phyloP scores from a whole-genome alignment of 2,888 invertebrate species.

The Drosophila anomelani region DNA sequence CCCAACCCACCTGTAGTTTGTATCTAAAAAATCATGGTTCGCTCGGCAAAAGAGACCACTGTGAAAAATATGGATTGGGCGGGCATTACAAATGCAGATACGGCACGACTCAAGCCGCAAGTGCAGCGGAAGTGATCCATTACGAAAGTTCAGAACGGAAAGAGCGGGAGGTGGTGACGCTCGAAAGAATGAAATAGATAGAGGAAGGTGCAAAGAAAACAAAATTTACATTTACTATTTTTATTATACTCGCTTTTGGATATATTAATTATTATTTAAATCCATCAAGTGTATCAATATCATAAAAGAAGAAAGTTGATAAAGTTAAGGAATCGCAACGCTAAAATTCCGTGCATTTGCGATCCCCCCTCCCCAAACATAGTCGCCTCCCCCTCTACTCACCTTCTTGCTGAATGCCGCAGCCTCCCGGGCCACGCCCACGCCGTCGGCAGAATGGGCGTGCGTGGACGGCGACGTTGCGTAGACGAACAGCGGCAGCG shows the following conservation, averaged over 20 bases:
- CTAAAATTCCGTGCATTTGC: not conserved
- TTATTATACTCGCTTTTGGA: too few relatives aligned
- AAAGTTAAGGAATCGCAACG: not conserved
- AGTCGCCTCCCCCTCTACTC: conserved; percentile 25
- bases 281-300: not conserved
- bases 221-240: not conserved
- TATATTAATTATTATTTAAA: not conserved
- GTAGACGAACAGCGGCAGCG: conserved; percentile 81
- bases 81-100: conserved; percentile 46
- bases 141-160: conserved; percentile 62
- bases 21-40: not conserved
- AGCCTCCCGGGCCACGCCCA: conserved; percentile 79
- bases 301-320: too few relatives aligned
- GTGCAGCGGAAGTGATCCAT: conserved; percentile 74
- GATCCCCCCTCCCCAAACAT: not conserved
- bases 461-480: conserved; percentile 81
- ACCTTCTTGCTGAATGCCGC: conserved; percentile 67
- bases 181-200: conserved; percentile 8
- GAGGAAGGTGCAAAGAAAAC: not conserved
- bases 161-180: conserved; percentile 19
- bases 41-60: conserved; percentile 11
- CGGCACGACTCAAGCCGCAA: conserved; percentile 50
- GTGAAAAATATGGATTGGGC: conserved; percentile 54
- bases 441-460: conserved; percentile 81
- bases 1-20: conserved; percentile 3